Conservation (phyloP, 2,797 vertebrate genomes). For the Heteromormyrus szaboi region DNA sequence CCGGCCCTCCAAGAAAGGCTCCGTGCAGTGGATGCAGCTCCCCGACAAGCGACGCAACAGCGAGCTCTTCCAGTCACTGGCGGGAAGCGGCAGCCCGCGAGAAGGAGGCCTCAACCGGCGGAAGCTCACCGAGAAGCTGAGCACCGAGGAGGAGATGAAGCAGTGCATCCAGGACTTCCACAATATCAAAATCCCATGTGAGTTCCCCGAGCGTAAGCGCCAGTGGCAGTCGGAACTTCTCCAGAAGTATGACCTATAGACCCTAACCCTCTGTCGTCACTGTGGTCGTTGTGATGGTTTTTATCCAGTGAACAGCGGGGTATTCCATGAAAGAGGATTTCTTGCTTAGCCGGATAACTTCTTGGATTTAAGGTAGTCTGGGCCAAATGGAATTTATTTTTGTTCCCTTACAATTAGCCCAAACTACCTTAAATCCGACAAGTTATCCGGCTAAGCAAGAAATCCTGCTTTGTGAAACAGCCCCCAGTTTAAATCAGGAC, state of each 20-base stretch:
- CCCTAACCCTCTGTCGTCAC: not conserved
- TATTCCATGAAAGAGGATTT: not conserved
- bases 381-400: not conserved
- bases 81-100: slow-evolving; percentile 64
- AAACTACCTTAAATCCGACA: no score
- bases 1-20: slow-evolving; percentile 72
- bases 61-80: slow-evolving; percentile 82
- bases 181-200: slow-evolving; percentile 78
- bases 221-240: slow-evolving; percentile 82
- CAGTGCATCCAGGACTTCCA: slow-evolving; percentile 82
- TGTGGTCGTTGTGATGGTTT: not conserved
- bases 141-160: slow-evolving; percentile 79
- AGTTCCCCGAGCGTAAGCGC: slow-evolving; percentile 77
- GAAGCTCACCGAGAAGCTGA: slow-evolving; percentile 75
- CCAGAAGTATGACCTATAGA: slow-evolving; percentile 77
- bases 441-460: not conserved
- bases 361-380: not conserved
- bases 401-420: not conserved
- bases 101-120: slow-evolving; percentile 75
- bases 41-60: slow-evolving; percentile 81
- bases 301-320: not conserved
- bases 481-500: not conserved
- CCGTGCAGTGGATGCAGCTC: slow-evolving; percentile 72
- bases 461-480: not conserved
- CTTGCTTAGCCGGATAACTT: not conserved